A percentile compares a stretch with the other conserved stretches of the same genome.
Evolutionary conservation across 2,888 invertebrate genomes (phyloP).

Genomic region (Neoitamus cyanurus): DNA sequence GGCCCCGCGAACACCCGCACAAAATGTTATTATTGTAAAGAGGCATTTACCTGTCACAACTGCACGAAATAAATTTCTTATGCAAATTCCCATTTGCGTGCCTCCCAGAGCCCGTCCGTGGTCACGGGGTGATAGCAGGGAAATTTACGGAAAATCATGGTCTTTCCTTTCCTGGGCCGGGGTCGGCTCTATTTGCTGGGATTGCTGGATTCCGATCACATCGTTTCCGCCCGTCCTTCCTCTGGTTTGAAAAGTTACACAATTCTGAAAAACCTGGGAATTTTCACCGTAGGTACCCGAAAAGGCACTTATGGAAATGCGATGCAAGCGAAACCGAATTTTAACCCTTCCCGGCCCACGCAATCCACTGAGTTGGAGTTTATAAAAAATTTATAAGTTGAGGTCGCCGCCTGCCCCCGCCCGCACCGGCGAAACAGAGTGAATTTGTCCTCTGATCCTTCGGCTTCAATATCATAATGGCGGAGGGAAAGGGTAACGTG

Average conservation of each 20-base stretch:
- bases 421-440: background rate
- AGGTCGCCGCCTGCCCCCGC: background rate
- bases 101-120: background rate
- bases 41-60: constrained; percentile 20
- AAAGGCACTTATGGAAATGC: background rate
- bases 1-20: background rate
- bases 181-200: background rate
- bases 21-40: constrained; percentile 7
- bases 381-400: background rate
- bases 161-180: background rate
- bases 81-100: constrained; percentile 24
- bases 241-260: background rate
- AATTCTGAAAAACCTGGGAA: background rate
- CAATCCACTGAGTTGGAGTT: background rate
- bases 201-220: background rate
- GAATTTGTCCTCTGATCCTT: background rate
- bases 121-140: background rate
- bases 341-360: background rate
- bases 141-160: background rate
- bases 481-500: background rate
- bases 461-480: background rate
- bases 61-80: background rate
- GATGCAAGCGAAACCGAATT: background rate
- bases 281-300: background rate
- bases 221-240: background rate